Evolutionary conservation across 1,140 invertebrate genomes (phyloP), one percentile per base, ranked within the genome.

Genomic region (Drosophila tsacasi): DNA sequence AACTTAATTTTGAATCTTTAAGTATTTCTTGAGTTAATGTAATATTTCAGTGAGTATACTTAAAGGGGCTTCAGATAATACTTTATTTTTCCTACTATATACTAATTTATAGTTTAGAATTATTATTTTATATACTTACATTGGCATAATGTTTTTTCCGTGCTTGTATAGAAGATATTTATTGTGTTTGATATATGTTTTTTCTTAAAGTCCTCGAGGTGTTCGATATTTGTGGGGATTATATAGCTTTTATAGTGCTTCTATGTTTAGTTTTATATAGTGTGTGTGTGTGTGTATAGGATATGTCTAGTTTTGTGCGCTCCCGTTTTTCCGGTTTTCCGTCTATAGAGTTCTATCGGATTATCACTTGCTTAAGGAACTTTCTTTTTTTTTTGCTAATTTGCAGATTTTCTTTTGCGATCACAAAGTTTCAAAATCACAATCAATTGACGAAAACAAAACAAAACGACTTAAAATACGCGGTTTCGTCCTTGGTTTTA

Each of bases 351-450:
- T 81, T 81, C 69, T 81, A 52, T 46, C 65, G 79, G 66, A 47
- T 82, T 87, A 87, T 87, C 85, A 89, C 85, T 89, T 90, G 63
- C 69, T 85, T 84, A 85, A 90, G 84, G 85, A 89, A 89, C 84
- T 89, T 89, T 89, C 69, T 78, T 89, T 89, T 69, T 78, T 89
- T 89, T 69, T 83, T 74, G 63, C 54, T 77, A 40, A 65, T 75
- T 60, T 79, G 65, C 58, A 54, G 46, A 59, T 81, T 69, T 78
- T 82, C 54, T 81, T 89, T 87, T 78, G 77, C 84, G 63, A 87
- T 87, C 84, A 87, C 84, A 87, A 62, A 83, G 84, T 87, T 87
- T 87, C 81, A 81, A 83, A 89, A 87, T 87, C 83, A 87, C 83
- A 87, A 83, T 89, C 25, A 50, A 64, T 80, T 87, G 64, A 49